phyloP scores from a whole-genome alignment of 2,113 vertebrate genomes.

The Opisthocomus hoazin region DNA sequence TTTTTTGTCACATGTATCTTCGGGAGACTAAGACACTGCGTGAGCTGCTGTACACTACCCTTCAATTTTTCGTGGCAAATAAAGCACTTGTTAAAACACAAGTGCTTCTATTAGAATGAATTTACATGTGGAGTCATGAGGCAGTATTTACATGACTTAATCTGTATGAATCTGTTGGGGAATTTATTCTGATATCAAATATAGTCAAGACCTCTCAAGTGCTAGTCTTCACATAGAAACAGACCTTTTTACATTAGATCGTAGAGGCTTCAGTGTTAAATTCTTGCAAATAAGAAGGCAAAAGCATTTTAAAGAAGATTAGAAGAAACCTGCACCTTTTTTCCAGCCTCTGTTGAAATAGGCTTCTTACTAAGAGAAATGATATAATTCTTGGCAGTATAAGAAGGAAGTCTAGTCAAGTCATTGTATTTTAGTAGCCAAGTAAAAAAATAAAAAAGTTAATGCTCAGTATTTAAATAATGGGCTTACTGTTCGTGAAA shows the following conservation, averaged over 20 bases:
- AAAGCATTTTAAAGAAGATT: background rate
- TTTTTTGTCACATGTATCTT: background rate
- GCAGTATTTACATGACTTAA: background rate
- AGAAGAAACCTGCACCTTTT: background rate
- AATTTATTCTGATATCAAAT: background rate
- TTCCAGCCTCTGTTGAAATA: background rate
- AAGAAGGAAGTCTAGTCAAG: background rate
- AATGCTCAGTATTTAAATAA: background rate
- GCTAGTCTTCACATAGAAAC: background rate
- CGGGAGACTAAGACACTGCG: background rate
- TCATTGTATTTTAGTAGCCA: background rate
- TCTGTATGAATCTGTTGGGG: background rate
- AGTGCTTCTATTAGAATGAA: background rate
- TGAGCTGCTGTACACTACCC: background rate
- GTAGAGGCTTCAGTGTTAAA: background rate
- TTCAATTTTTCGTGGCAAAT: background rate
- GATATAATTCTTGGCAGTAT: background rate
- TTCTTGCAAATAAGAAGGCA: background rate
- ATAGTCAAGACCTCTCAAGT: background rate
- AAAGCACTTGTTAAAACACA: background rate
- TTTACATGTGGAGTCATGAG: background rate
- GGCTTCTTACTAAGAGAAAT: background rate
- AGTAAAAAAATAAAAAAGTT: background rate
- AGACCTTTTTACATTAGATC: background rate
- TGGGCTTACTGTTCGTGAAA: background rate